Evolutionary conservation across 2,797 vertebrate genomes (phyloP), one percentile per base, ranked within the genome.

Genomic region (Sparidentex hasta): DNA sequence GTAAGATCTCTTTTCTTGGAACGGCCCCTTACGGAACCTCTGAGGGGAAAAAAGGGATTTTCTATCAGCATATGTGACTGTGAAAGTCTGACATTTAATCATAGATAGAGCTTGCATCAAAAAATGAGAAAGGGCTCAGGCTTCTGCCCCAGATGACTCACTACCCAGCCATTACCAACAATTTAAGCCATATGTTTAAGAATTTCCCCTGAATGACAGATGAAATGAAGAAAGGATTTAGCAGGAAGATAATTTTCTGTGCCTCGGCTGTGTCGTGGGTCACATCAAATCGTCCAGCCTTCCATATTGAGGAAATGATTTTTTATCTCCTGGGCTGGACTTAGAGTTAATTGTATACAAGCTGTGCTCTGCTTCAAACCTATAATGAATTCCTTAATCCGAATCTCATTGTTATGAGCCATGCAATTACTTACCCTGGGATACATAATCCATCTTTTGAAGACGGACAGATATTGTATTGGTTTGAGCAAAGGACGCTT

Each of bases 311-410:
- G 83, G 67, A 92, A 94, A 93, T 87, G 59, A 94, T 94, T 85
- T 84, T 84, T 85, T 18, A 90, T 93, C 86, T 92, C 87, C 71
- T 17, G 23, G 77, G 71, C 84, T 57, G 29, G 81, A 81, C 74
- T 85, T 81, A 84, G 76, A 84, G 33, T 87, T 95, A 95, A 95
- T 95, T 95, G 91, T 93, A 91, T 88, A 94, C 95, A 96, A 92
- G 85, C 94, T 95, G 91, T 93, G 86, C 94, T 86, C 93, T 68
- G 92, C 90, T 86, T 77, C 91, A 95, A 95, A 94, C 89, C 90
- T 84, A 52, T 94, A 95, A 96, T 96, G 91, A 94, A 94, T 94
- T 95, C 85, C 87, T 90, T 96, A 97, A 97, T 96, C 93, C 92
- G 77, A 94, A 92, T 92, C 93, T 95, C 91, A 90, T 87, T 93